Evolutionary conservation across 2,888 invertebrate species (phyloP).

Genomic region (Acanthococcus lagerstroemiae): DNA sequence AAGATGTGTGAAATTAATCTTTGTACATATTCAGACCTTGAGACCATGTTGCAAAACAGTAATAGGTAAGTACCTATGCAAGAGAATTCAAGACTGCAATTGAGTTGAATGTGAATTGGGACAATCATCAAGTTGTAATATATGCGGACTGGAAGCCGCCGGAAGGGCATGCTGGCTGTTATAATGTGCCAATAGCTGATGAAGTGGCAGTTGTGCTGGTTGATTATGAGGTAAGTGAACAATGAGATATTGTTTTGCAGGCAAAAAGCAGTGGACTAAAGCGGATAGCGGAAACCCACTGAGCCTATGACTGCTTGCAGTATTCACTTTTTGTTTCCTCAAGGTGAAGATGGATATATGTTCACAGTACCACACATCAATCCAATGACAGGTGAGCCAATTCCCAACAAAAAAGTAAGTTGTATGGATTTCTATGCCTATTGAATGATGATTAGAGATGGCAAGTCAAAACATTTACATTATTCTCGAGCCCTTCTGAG

Average conservation of each 20-base stretch:
- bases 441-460: conserved; percentile 36
- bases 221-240: neutral
- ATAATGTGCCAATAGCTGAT: conserved; percentile 30
- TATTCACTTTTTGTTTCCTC: conserved; percentile 27
- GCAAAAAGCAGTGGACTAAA: conserved; percentile 37
- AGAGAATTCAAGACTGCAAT: neutral
- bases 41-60: neutral
- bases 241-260: neutral
- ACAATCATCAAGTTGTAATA: conserved; percentile 11
- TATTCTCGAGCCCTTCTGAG: conserved; percentile 38
- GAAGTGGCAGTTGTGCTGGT: conserved; percentile 31
- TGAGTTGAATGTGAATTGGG: neutral
- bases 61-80: neutral
- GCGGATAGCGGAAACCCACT: conserved; percentile 46
- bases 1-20: neutral
- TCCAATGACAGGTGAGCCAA: conserved; percentile 5
- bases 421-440: conserved; percentile 38
- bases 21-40: neutral
- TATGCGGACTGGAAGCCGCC: conserved; percentile 23
- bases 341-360: conserved; percentile 27
- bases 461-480: conserved; percentile 35
- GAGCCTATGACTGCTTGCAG: conserved; percentile 34
- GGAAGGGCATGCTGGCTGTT: conserved; percentile 27
- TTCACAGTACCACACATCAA: conserved; percentile 12
- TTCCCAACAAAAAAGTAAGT: conserved; percentile 36